A percentile compares a stretch with the other conserved stretches of the same genome.
These are phyloP conservation scores for Bathynomus jamesi DNA, from an alignment of 1,140 invertebrate genomes.

Conservation along the genomic window DNA sequence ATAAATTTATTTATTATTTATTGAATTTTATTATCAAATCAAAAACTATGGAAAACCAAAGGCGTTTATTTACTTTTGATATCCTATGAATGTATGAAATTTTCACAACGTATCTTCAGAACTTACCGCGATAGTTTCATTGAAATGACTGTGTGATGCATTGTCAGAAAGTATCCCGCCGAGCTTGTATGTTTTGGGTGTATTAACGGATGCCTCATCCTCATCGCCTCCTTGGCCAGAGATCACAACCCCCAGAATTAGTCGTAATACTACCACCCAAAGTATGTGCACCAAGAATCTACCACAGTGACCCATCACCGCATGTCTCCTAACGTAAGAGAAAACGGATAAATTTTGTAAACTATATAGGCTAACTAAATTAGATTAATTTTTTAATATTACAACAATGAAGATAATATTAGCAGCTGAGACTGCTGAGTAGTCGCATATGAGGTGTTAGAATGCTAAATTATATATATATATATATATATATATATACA, in stretches of 20 bases:
- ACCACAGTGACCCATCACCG: neutral
- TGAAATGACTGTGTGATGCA: slow-evolving; percentile 65
- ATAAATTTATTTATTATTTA: too few species aligned
- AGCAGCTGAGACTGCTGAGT: neutral
- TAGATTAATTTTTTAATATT: neutral
- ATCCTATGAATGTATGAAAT: too few species aligned
- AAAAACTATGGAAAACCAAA: too few species aligned
- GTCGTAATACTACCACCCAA: neutral
- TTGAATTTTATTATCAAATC: too few species aligned
- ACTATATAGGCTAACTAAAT: neutral
- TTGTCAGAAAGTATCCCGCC: slow-evolving; percentile 81
- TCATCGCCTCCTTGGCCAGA: slow-evolving; percentile 1
- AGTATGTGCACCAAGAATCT: neutral
- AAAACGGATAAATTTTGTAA: neutral
- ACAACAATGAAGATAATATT: neutral
- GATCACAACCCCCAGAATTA: neutral
- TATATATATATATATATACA: neutral
- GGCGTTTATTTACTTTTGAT: too few species aligned
- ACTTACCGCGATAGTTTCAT: slow-evolving; percentile 70
- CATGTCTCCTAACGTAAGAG: neutral
- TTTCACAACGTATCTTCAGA: too few species aligned
- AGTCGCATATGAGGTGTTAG: neutral
- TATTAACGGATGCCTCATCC: slow-evolving; percentile 7
- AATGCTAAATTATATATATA: neutral
- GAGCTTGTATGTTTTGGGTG: slow-evolving; percentile 48